Evolutionary conservation across 2,888 invertebrate genomes (phyloP), one percentile per base, ranked within the genome.

Genomic region (Dorcus parallelipipedus): DNA sequence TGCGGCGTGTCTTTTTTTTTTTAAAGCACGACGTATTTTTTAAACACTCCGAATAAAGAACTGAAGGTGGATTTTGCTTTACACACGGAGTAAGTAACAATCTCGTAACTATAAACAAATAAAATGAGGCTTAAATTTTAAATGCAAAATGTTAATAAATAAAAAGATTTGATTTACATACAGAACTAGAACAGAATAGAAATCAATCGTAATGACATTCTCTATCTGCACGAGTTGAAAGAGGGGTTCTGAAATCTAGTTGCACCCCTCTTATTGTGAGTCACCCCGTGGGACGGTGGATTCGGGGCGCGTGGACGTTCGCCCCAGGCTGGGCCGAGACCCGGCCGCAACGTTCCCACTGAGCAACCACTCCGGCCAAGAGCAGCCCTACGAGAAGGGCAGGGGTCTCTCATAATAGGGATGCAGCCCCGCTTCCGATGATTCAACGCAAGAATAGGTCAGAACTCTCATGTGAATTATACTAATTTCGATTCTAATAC

Each of bases 341-440:
- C 54, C 51, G 71, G 70, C 75, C 75, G 69, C 75, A 75, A 75
- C 74, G 73, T 74, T 74, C 75, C 75, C 75, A 74, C 75, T 73
- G 75, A 75, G 71, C 75, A 73, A 75, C 75, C 75, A 69, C 73
- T 67, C 70, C 71, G 75, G 73, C 75, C 74, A 73, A 69, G 69
- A 71, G 70, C 52, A 45, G 51, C 42, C 59, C 58, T 49, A 55
- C 49, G 52, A 50, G 48, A 47, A 49, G 50, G 48, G 53, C 38
- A 49, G 33, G 59, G 49, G 38, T 8, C n/a, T 41, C 43, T 23
- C 39, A 51, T 56, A 56, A 56, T 56, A 33, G 51, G 56, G 56
- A 56, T 50, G 56, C 51, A 56, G 45, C 57, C 57, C 47, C 53
- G 58, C 45, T 58, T 58, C 58, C 58, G 53, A 58, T 49, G 52